Conservation (phyloP, 30 jellyfish, hydroid and myxozoan species). For the Sanderia malayensis region DNA sequence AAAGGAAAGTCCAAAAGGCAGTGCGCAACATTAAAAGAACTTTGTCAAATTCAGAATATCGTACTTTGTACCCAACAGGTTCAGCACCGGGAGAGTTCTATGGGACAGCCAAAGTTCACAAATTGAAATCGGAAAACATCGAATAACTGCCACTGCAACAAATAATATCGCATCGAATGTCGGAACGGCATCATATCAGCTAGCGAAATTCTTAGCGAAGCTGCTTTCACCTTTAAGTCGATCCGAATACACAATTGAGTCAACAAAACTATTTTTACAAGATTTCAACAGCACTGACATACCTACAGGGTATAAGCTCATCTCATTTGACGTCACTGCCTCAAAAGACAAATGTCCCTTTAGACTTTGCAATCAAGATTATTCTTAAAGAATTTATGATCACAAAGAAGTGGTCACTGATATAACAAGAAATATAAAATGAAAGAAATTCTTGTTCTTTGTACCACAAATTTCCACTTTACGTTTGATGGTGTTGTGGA, state of each 20-base stretch:
- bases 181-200: slow-evolving; percentile 21
- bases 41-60: slow-evolving; percentile 20
- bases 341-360: neutral
- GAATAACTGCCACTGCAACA: slow-evolving; percentile 10
- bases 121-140: slow-evolving; percentile 17
- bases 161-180: slow-evolving; percentile 24
- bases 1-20: slow-evolving; percentile 36
- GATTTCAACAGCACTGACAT: neutral
- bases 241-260: slow-evolving; percentile 12
- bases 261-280: slow-evolving; percentile 11
- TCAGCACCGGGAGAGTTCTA: slow-evolving; percentile 41
- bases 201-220: slow-evolving; percentile 18
- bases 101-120: slow-evolving; percentile 49
- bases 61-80: slow-evolving; percentile 37
- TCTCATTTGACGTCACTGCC: slow-evolving; percentile 18
- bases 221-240: slow-evolving; percentile 17
- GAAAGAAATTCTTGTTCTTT: slow-evolving; percentile 12
- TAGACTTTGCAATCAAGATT: slow-evolving; percentile 7
- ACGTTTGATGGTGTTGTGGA: neutral
- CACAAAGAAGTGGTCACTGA: slow-evolving; percentile 7
- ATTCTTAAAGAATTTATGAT: slow-evolving; percentile 5
- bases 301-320: slow-evolving; percentile 7
- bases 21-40: slow-evolving; percentile 13
- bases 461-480: slow-evolving; percentile 16
- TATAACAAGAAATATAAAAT: slow-evolving; percentile 2